Base-by-base conservation (phyloP, 2,797 vertebrate genomes). In the Aplochiton taeniatus region DNA sequence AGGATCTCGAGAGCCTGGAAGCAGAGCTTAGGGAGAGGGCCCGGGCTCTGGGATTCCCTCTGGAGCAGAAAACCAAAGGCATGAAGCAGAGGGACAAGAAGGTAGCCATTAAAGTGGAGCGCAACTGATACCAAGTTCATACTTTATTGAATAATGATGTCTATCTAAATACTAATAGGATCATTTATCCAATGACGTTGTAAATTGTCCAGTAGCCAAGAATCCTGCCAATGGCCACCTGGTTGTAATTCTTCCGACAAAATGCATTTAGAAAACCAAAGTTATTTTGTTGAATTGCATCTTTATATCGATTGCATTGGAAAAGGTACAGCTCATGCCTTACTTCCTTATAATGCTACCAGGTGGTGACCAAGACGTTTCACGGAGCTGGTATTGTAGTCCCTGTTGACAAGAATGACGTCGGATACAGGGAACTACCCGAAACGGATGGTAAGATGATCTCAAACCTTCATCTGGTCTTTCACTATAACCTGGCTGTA, bases 281-380 rank as follows among this genome's bases (percentile, higher is more conserved):
- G 31, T 31, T 31, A 31, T 31, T 2, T 31, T 2, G 31, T 31
- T 31, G 6, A 31, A 31, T 31, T 31, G 31, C 6, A 6, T 31
- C 2, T 31, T 31, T 31, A 6, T 31, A 31, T 31, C 2, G 31
- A 31, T 31, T 3, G 31, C 31, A 31, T 31, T 31, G 31, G 6
- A 31, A 31, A 31, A 6, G 31, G 6, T 31, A 31, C 31, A 3
- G 31, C 31, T 31, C 31, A 31, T 31, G 31, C 31, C 6, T 31
- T 31, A 55, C 31, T 43, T 19, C 16, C 18, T 1, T 19, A 17
- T 18, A 52, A 8, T 42, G n/a, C 12, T 42, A 9, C 63, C 73
- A 99, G 98, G 95, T 96, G 12, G 96, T 98, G 68, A 93, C 95
- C 61, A 98, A 96, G 90, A 94, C 95, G 0, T 99, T 99, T 87